Evolutionary conservation across 1,140 invertebrate species (phyloP).

Genomic region (Vollenhovia emeryi): DNA sequence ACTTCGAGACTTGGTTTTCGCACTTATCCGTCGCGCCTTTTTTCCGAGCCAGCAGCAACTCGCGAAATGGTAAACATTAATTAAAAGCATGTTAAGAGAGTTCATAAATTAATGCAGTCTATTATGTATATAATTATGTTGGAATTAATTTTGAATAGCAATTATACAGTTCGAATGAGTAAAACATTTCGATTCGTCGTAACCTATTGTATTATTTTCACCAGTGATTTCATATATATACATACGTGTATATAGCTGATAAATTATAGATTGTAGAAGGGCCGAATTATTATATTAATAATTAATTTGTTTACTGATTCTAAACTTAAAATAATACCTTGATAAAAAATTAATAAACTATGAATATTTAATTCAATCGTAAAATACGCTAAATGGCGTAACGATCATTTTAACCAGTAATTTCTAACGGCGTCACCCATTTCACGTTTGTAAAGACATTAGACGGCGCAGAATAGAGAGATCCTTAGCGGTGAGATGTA

Average conservation of each 20-base stretch:
- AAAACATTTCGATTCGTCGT: not conserved
- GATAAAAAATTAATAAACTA: not conserved
- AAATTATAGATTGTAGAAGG: slow-evolving; percentile 8
- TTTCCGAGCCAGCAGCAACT: not conserved
- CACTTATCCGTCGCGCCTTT: not conserved
- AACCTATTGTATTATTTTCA: not conserved
- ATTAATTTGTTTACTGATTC: slow-evolving; percentile 13
- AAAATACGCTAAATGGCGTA: not conserved
- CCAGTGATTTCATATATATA: no score
- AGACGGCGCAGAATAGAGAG: slow-evolving; percentile 50
- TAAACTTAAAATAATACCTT: not conserved
- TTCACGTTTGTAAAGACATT: slow-evolving; percentile 45
- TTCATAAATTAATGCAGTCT: not conserved
- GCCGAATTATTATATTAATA: not conserved
- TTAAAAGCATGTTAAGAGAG: not conserved
- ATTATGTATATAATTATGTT: not conserved
- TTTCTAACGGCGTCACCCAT: slow-evolving; percentile 20
- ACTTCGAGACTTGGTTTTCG: not conserved
- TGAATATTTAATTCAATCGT: not conserved
- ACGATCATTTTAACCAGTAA: not conserved
- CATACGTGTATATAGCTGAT: slow-evolving; percentile 25
- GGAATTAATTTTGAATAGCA: slow-evolving; percentile 10
- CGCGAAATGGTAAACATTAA: not conserved
- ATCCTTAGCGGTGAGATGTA: slow-evolving; percentile 17
- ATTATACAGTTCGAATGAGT: not conserved